phyloP scores from a whole-genome alignment of 2,888 invertebrate species.

The Pristionchus fissidentatus region DNA sequence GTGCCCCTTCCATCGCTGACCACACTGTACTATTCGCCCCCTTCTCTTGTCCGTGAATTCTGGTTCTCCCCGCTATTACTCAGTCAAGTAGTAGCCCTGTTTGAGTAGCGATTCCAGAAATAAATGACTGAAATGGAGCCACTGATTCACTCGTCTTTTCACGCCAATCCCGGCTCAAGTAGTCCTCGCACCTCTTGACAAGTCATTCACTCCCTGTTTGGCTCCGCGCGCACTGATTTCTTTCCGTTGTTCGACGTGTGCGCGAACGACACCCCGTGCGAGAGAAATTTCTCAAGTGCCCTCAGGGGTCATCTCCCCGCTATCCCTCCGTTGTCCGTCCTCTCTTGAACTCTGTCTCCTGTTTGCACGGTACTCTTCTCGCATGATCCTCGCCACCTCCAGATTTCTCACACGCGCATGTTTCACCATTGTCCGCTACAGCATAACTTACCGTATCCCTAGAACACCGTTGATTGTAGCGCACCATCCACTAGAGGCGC shows the following conservation, averaged over 20 bases:
- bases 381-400: neutral
- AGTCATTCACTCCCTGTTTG: neutral
- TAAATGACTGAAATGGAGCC: neutral
- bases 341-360: conserved; percentile 29
- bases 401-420: conserved; percentile 2
- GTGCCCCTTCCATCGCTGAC: too few species aligned
- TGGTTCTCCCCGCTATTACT: too few species aligned
- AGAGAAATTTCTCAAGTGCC: conserved; percentile 4
- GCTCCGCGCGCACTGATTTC: neutral
- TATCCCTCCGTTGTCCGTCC: neutral
- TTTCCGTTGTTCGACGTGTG: conserved; percentile 5
- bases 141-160: neutral
- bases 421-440: neutral
- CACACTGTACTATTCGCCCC: too few species aligned
- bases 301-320: conserved; percentile 13
- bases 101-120: neutral
- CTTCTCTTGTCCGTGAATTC: too few species aligned
- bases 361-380: conserved; percentile 27
- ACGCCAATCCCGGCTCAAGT: too few species aligned
- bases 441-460: neutral
- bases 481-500: neutral
- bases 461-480: neutral
- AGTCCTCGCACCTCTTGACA: too few species aligned
- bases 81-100: neutral
- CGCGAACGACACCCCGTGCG: too few species aligned